These are phyloP conservation scores for Crossaster papposus DNA, from an alignment of 53 echinoderm and acorn worm species.

Conservation along the genomic window DNA sequence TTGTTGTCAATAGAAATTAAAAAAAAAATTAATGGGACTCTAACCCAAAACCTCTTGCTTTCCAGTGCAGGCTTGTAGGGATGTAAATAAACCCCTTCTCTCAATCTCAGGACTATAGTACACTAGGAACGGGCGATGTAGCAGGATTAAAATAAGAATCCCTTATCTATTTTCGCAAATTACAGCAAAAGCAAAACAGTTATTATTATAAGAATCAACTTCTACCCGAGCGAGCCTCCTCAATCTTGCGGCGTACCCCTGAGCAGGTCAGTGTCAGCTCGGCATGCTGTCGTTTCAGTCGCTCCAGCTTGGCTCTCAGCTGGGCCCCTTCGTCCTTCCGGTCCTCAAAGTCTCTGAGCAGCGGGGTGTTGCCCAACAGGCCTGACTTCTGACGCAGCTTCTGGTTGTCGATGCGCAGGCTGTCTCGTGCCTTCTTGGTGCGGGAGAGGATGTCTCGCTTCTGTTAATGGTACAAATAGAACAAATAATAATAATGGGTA, in stretches of 20 bases:
- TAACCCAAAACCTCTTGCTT: too few species aligned
- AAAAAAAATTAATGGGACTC: too few species aligned
- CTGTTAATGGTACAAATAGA: slow-evolving; percentile 38
- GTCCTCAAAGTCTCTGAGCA: slow-evolving; percentile 93
- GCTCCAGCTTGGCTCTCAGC: slow-evolving; percentile 77
- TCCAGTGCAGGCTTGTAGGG: too few species aligned
- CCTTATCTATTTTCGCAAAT: too few species aligned
- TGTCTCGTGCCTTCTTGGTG: slow-evolving; percentile 95
- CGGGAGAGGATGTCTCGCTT: slow-evolving; percentile 92
- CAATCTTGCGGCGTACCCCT: slow-evolving; percentile 92
- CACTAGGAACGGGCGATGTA: too few species aligned
- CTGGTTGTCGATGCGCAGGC: slow-evolving; percentile 93
- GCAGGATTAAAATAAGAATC: too few species aligned
- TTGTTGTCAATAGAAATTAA: too few species aligned
- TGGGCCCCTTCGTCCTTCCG: slow-evolving; percentile 95
- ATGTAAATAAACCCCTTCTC: too few species aligned
- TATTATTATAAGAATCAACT: slow-evolving; percentile 35
- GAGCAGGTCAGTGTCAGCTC: slow-evolving; percentile 87
- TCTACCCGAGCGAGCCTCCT: slow-evolving; percentile 78
- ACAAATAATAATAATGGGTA: too few species aligned
- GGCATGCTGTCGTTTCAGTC: slow-evolving; percentile 86
- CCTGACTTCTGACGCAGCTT: slow-evolving; percentile 87
- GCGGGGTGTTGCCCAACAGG: slow-evolving; percentile 87
- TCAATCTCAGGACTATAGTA: too few species aligned
- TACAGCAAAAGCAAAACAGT: background rate